Evolutionary conservation across 2,888 invertebrate genomes (phyloP).

Genomic region (Tridacna crocea): DNA sequence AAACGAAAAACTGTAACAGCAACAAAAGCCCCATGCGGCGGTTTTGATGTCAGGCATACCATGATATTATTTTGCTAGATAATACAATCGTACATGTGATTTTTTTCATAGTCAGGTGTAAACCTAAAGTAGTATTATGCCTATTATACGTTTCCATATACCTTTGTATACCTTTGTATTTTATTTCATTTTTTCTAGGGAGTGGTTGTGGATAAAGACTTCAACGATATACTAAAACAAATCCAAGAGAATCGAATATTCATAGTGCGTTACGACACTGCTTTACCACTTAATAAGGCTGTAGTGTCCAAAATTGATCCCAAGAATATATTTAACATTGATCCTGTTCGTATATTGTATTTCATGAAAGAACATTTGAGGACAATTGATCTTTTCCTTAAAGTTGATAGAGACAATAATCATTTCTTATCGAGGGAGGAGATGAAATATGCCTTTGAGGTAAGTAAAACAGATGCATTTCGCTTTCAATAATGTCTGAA

Average conservation of each 20-base stretch:
- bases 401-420: conserved; percentile 71
- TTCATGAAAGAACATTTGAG: conserved; percentile 79
- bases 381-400: conserved; percentile 75
- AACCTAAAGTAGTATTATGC: no score
- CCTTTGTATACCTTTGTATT: no score
- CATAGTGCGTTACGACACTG: conserved; percentile 69
- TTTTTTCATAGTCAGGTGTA: no score
- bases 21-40: no score
- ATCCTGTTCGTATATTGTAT: conserved; percentile 78
- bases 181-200: conserved; percentile 72
- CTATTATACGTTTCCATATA: no score
- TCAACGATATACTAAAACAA: conserved; percentile 71
- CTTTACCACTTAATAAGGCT: conserved; percentile 64
- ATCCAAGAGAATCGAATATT: conserved; percentile 69
- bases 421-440: conserved; percentile 68
- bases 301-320: conserved; percentile 49
- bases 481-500: no score
- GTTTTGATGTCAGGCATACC: no score
- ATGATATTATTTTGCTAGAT: no score
- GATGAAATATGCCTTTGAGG: conserved; percentile 74
- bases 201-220: conserved; percentile 80
- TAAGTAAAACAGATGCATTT: conserved; percentile 34
- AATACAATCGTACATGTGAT: no score
- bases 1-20: no score
- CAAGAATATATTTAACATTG: conserved; percentile 74